Base-by-base conservation (phyloP, 2,888 invertebrate genomes). In the Patella depressa region DNA sequence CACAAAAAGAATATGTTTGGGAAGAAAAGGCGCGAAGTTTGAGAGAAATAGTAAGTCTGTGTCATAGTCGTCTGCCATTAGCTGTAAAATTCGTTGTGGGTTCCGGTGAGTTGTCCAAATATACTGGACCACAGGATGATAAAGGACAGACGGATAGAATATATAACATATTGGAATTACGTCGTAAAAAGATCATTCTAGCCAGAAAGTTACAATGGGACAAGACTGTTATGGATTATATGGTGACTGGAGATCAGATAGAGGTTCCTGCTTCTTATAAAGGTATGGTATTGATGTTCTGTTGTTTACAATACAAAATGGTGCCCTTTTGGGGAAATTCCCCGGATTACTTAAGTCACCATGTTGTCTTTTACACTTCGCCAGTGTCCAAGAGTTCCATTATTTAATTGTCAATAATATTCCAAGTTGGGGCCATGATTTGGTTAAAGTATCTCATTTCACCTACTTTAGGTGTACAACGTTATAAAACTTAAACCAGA, bases 201-300 rank as follows among this genome's bases (percentile, higher is more conserved):
- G 85, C 85, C 17, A 83, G 82, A 9, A 85, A 85, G 57, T 82
- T 88, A 82, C 87, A 87, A 54, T 88, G 88, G 88, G 88, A 89
- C 75, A 80, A 87, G 73, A 82, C 85, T 73, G 83, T 83, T 45
- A 85, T 83, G 71, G 88, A 88, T 72, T 88, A 89, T 72, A 80
- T 83, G 0, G 80, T 83, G n/a, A 85, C 85, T 2, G 88, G 84
- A 2, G 85, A 85, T 70, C 80, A 85, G 57, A 75, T 85, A 69
- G 85, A 87, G 54, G 85, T 89, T 59, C 87, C 87, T 4, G 85
- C 86, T 34, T 80, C 85, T 65, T 86, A 86, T 72, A 87, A 85
- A 88, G 89, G 89, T 89, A 80, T 45, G 45, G 45, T 45, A 45
- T 45, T 45, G 9, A 45, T 45, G 45, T 45, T 45, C 45, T 45